These are phyloP conservation scores for Drosophila borborema DNA, from an alignment of 2,888 invertebrate genomes.

Conservation along the genomic window DNA sequence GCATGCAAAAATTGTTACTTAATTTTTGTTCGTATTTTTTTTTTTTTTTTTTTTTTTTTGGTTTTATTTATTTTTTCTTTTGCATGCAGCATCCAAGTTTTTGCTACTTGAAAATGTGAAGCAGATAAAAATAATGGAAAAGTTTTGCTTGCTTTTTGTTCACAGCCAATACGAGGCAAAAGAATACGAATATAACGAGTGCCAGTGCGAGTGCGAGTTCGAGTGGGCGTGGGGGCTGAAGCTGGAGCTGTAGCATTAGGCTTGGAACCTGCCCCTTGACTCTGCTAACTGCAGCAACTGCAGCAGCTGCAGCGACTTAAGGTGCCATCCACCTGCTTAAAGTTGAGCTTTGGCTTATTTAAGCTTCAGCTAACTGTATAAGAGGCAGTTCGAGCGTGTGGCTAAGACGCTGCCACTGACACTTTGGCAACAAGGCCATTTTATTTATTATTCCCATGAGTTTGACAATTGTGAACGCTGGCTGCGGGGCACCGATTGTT, in stretches of 20 bases:
- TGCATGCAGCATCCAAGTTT: conserved; percentile 75
- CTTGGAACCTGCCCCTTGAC: conserved; percentile 6
- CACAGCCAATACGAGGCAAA: conserved; percentile 30
- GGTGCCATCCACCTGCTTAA: conserved; percentile 70
- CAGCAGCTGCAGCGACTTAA: conserved; percentile 66
- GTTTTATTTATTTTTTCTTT: conserved; percentile 47
- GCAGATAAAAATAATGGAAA: conserved; percentile 81
- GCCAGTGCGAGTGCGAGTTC: conserved; percentile 12
- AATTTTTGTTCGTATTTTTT: conserved; percentile 72
- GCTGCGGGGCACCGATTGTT: conserved; percentile 1
- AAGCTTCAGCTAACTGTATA: conserved; percentile 31
- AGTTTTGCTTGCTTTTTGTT: conserved; percentile 63
- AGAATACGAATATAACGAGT: conserved; percentile 41
- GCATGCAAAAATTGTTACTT: conserved; percentile 75
- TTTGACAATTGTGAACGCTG: conserved; percentile 22
- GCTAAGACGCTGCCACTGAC: conserved; percentile 35
- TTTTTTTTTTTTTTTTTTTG: conserved; percentile 50
- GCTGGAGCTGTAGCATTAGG: conserved; percentile 36
- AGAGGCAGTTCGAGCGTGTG: neutral
- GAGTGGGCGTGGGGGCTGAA: neutral
- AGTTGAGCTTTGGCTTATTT: conserved; percentile 63
- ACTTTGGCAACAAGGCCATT: conserved; percentile 51
- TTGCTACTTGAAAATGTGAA: conserved; percentile 77
- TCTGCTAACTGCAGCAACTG: conserved; percentile 41
- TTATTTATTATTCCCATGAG: conserved; percentile 62